Evolutionary conservation across 92 coral and sea anemone genomes (phyloP).

Genomic region (Porites evermanni): DNA sequence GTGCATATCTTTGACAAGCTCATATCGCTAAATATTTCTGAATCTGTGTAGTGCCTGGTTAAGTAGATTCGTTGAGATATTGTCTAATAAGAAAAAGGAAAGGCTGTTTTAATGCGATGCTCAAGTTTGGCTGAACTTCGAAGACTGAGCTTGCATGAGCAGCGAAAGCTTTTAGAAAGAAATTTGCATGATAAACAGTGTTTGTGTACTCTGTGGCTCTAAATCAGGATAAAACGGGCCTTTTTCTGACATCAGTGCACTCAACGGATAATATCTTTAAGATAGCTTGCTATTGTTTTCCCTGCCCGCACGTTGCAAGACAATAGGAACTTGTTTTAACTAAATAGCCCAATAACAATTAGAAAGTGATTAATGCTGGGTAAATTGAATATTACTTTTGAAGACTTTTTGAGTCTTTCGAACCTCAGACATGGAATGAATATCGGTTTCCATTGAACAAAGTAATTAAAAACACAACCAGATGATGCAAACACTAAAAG

Average conservation of each 20-base stretch:
- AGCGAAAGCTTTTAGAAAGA: slow-evolving; percentile 33
- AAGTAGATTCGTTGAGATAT: background rate
- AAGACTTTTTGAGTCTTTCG: slow-evolving; percentile 83
- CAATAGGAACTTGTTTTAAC: slow-evolving; percentile 79
- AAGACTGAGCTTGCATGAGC: slow-evolving; percentile 4
- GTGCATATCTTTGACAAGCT: background rate
- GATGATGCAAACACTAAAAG: slow-evolving; percentile 75
- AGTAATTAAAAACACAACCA: slow-evolving; percentile 63
- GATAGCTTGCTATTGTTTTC: slow-evolving; percentile 72
- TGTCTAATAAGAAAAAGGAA: background rate
- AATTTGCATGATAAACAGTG: slow-evolving; percentile 66
- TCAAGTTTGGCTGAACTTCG: background rate
- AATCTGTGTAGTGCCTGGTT: background rate
- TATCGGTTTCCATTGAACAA: slow-evolving; percentile 57
- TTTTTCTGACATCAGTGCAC: slow-evolving; percentile 77
- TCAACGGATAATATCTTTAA: slow-evolving; percentile 74
- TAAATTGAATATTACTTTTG: slow-evolving; percentile 84
- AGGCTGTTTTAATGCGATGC: slow-evolving; percentile 22
- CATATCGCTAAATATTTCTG: background rate
- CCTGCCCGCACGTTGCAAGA: slow-evolving; percentile 87
- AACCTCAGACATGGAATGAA: slow-evolving; percentile 64
- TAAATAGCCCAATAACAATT: slow-evolving; percentile 80
- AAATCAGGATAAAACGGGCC: slow-evolving; percentile 78
- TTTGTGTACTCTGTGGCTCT: slow-evolving; percentile 59
- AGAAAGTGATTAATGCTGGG: slow-evolving; percentile 84